Evolutionary conservation across 2,113 vertebrate species (phyloP).

Genomic region (Sitta europaea): DNA sequence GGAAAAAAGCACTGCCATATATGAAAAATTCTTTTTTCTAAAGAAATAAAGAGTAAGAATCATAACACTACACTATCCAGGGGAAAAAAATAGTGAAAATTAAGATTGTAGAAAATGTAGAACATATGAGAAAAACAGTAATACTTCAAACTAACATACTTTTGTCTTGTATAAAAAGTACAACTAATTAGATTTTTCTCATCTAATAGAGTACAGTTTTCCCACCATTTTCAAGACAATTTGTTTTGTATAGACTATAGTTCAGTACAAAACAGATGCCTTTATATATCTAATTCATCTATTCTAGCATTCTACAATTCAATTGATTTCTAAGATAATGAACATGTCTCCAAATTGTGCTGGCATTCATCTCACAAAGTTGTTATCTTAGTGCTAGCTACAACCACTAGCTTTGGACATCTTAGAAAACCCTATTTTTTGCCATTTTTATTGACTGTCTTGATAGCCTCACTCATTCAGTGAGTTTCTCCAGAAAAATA

Average conservation of each 20-base stretch:
- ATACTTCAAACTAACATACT: background rate
- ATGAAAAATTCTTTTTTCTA: background rate
- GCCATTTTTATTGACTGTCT: background rate
- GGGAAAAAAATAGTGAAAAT: background rate
- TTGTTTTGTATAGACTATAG: background rate
- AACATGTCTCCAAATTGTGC: background rate
- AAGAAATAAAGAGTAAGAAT: background rate
- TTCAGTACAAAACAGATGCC: background rate
- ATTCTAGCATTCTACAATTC: background rate
- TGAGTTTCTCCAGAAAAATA: background rate
- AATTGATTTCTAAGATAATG: background rate
- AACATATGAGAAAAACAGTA: background rate
- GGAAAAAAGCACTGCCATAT: background rate
- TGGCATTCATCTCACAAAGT: background rate
- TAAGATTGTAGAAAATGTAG: background rate
- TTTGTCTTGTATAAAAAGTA: background rate
- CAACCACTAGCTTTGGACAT: background rate
- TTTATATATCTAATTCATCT: background rate
- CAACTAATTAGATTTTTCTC: conserved; percentile 12
- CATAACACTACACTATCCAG: background rate
- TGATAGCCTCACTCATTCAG: background rate
- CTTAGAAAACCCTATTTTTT: background rate
- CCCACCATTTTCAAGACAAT: background rate
- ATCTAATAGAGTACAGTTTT: background rate
- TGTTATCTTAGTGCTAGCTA: background rate